Base-by-base conservation (phyloP, 2,888 invertebrate genomes). In the Brachypterus glaber region DNA sequence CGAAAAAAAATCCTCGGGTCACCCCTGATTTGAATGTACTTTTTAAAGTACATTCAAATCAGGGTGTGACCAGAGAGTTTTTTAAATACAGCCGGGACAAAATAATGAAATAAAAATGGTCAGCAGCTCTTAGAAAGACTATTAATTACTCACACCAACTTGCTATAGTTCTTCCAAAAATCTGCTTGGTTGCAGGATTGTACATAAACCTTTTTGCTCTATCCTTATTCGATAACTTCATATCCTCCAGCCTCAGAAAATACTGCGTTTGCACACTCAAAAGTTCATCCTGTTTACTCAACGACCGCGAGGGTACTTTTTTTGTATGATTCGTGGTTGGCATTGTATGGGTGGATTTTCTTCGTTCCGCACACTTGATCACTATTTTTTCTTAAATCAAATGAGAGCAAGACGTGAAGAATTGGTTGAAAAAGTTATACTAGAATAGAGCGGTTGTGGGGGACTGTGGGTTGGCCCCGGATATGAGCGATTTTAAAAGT, bases 131-230 rank as follows among this genome's bases (percentile, higher is more conserved):
- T n/a, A n/a, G n/a, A n/a, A n/a, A n/a, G n/a, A n/a, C n/a, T n/a
- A n/a, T n/a, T n/a, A n/a, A n/a, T n/a, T n/a, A 79, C 86, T 84
- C 66, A 89, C 88, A 79, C 90, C 90, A 91, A 63, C 85, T 86
- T 7, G 76, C 67, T 12, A 73, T 79, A 4, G 82, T 85, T 52
- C 90, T 72, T 37, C 90, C 90, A 40, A 82, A 77, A 58, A 88
- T 73, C 59, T 77, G 73, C 52, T 71, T 76, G 4, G 77, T 79
- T 55, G 83, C 79, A 0, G 77, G 71, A 64, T 91, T 82, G 75
- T 81, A 88, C 30, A 90, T 57, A 68, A 83, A 86, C 49, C 74
- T 65, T 58, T 74, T 73, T 37, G 77, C 56, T 45, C 73, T 72
- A 58, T 81, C 69, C 44, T 72, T 70, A 29, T 66, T 68, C 1